These are phyloP conservation scores for Pollenia griseotomentosa DNA, from an alignment of 2,888 invertebrate genomes.

Conservation along the genomic window DNA sequence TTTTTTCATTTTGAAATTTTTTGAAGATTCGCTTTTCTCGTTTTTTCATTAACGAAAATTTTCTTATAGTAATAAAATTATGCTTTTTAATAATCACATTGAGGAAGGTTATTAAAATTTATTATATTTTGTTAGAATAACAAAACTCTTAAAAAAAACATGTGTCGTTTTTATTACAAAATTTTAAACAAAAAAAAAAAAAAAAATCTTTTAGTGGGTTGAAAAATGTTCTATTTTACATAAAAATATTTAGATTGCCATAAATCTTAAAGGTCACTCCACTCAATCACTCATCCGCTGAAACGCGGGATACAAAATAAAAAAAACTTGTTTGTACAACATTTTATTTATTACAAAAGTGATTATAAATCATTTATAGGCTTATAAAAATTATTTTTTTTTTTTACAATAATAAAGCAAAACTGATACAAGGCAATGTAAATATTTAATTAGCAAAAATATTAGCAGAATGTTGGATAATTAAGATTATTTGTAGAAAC, in stretches of 20 bases:
- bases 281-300: neutral
- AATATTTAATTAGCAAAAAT: conserved; percentile 16
- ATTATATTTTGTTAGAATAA: neutral
- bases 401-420: neutral
- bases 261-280: conserved; percentile 44
- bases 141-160: conserved; percentile 26
- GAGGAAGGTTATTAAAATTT: conserved; percentile 55
- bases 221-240: conserved; percentile 32
- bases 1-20: conserved; percentile 41
- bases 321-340: neutral
- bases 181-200: conserved; percentile 8
- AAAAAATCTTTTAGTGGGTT: conserved; percentile 40
- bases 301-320: neutral
- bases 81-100: conserved; percentile 26
- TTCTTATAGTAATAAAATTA: conserved; percentile 10
- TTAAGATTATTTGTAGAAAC: neutral
- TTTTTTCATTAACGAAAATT: conserved; percentile 3
- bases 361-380: conserved; percentile 18
- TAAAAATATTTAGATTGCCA: conserved; percentile 30
- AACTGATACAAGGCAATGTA: neutral
- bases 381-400: conserved; percentile 8
- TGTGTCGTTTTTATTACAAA: conserved; percentile 52
- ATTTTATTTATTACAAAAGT: conserved; percentile 35
- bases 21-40: conserved; percentile 16
- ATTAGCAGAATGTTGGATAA: neutral